Evolutionary conservation across 2,797 vertebrate species (phyloP), one percentile per base, ranked within the genome.

Genomic region (Pogoniulus pusillus): DNA sequence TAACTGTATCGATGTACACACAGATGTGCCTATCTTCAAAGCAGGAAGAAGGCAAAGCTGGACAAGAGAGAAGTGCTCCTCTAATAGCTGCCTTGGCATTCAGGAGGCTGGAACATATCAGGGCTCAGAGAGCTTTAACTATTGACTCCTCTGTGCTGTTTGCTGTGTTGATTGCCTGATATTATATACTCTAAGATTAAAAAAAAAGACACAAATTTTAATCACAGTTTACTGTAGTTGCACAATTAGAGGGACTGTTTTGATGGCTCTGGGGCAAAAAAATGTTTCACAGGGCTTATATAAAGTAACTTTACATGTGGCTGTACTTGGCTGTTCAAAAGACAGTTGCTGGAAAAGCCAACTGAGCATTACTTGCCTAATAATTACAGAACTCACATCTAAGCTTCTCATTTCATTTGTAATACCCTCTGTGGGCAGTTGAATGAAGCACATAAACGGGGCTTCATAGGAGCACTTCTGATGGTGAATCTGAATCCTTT

Each of bases 261-360:
- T 90, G 51, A 35, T 29, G 63, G 22, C 20, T 88, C 8, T 26
- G 16, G 47, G 30, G 62, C 41, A 47, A 84, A 17, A 17, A 29
- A 5, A 0, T 39, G 22, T 95, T 77, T 90, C 18, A 14, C 29
- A 10, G n/a, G 18, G 8, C 58, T 6, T 24, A 15, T 1, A 2
- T 82, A 69, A 82, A 82, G 63, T 47, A 64, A 45, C 69, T 70
- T 75, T 82, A 69, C 59, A 10, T 16, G 6, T 5, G 23, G 39
- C 70, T 90, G 34, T 84, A 18, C 30, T 70, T 65, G 37, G 32
- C 70, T 10, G 6, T 71, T 85, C 57, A 90, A 82, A 57, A 47
- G 12, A 49, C 65, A 59, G 39, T 83, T 93, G 94, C 71, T 87
- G 76, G 62, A 84, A 96, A 93, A 90, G 49, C 37, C 68, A 58